Evolutionary conservation across 2,888 invertebrate species (phyloP).

Genomic region (Lasioglossum malachurum): DNA sequence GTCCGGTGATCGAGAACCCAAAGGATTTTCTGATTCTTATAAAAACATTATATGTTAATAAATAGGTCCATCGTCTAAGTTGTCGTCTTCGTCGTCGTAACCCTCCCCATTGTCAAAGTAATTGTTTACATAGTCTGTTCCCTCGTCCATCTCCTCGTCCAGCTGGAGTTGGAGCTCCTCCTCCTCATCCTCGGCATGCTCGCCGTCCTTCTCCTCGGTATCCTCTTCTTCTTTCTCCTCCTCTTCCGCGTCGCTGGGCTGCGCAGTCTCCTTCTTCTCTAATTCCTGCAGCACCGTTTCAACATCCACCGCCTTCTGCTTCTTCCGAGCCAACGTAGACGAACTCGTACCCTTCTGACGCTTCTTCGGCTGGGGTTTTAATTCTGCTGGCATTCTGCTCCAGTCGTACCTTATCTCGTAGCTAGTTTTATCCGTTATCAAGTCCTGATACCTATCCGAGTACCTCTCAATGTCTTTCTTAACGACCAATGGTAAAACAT

Average conservation of each 20-base stretch:
- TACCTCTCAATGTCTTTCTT: conserved; percentile 83
- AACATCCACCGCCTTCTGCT: conserved; percentile 75
- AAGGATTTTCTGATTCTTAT: conserved; percentile 36
- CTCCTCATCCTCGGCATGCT: conserved; percentile 87
- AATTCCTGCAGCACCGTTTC: conserved; percentile 87
- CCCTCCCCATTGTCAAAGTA: conserved; percentile 96
- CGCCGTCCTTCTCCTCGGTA: conserved; percentile 86
- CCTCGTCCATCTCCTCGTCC: conserved; percentile 95
- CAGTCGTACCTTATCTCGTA: conserved; percentile 79
- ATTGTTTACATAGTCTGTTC: conserved; percentile 94
- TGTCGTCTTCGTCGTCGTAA: conserved; percentile 95
- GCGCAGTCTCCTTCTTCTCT: conserved; percentile 88
- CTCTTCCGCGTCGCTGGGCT: conserved; percentile 83
- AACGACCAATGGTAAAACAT: conserved; percentile 79
- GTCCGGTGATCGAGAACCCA: conserved; percentile 20
- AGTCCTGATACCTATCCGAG: conserved; percentile 79
- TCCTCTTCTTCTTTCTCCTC: conserved; percentile 86
- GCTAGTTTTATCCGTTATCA: conserved; percentile 69
- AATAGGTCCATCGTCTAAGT: conserved; percentile 93
- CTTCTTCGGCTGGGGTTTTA: conserved; percentile 72
- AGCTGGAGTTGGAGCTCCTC: conserved; percentile 85
- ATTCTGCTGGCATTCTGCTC: conserved; percentile 78
- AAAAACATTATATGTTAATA: conserved; percentile 85
- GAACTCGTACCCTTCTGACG: conserved; percentile 66
- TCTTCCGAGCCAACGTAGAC: conserved; percentile 54